phyloP scores from a whole-genome alignment of 2,888 invertebrate species.

The Cephus runcator region DNA sequence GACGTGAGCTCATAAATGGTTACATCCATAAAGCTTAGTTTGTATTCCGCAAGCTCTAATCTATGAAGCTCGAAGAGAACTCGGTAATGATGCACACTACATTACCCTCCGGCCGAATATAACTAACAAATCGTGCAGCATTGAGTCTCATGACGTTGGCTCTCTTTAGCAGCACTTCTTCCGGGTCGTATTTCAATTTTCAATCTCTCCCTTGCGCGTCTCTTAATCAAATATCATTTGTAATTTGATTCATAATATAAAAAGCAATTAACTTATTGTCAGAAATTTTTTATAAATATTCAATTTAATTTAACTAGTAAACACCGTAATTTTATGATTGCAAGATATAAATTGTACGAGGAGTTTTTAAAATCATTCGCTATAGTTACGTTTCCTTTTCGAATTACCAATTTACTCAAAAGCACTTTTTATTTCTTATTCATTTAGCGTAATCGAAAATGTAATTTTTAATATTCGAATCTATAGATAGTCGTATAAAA shows the following conservation, averaged over 20 bases:
- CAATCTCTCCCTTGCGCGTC: background rate
- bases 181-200: background rate
- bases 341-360: background rate
- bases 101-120: background rate
- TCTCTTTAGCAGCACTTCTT: background rate
- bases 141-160: background rate
- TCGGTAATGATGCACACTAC: background rate
- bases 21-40: background rate
- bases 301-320: background rate
- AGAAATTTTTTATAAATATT: background rate
- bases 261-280: background rate
- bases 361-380: background rate
- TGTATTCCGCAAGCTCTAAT: background rate
- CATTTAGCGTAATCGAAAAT: too few species aligned
- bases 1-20: background rate
- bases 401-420: background rate
- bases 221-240: background rate
- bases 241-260: background rate
- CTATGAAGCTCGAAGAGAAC: background rate
- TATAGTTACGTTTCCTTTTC: background rate
- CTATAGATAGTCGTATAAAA: background rate
- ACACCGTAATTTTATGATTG: background rate
- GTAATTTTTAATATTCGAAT: background rate
- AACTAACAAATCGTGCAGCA: background rate
- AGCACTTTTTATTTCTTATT: too few species aligned